Base-by-base conservation (phyloP, 2,888 invertebrate species). In the Synergus laeviventris region DNA sequence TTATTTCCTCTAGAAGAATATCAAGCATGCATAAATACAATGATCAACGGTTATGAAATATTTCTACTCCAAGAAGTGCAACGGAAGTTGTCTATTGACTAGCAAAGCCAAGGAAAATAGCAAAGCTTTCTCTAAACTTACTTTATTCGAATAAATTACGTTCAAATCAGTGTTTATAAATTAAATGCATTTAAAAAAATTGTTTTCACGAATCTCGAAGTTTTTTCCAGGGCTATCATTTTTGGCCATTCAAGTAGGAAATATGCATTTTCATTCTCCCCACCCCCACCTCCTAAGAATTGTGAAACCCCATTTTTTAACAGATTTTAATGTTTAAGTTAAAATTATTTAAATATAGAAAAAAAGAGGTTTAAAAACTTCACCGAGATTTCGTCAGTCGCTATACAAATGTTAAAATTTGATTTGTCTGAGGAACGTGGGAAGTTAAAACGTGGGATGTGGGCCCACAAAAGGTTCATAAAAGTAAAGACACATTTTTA, bases 1-100 rank as follows among this genome's bases (percentile, higher is more conserved):
- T 49, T 70, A 49, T 49, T 49, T 70, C 45, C 38, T 45, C 66
- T 45, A 45, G 66, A 2, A 49, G 42, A 49, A 70, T 49, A 49
- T 70, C 49, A 16, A 70, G 70, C 70, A 70, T 70, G 70, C 70
- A 70, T 70, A 70, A 70, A 70, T 70, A 70, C 49, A 18, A 49
- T 70, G 45, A 70, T 70, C 45, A 70, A 49, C 70, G 49, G 70
- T 70, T 70, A 70, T 49, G 49, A 70, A 70, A 70, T 70, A 70
- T 70, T 70, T 70, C 70, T 70, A n/a, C 49, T 70, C 12, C 16
- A 31, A n/a, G 49, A 49, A 70, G 49, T 70, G 12, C 70, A 70
- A 45, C 70, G 49, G 70, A 49, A 18, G 49, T 49, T 70, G n/a
- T 31, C 49, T 70, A 49, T 70, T 70, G 70, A 49, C 49, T 70